Evolutionary conservation across 2,113 vertebrate species (phyloP), one percentile per base, ranked within the genome.

Genomic region (Sporophila hypoxantha): DNA sequence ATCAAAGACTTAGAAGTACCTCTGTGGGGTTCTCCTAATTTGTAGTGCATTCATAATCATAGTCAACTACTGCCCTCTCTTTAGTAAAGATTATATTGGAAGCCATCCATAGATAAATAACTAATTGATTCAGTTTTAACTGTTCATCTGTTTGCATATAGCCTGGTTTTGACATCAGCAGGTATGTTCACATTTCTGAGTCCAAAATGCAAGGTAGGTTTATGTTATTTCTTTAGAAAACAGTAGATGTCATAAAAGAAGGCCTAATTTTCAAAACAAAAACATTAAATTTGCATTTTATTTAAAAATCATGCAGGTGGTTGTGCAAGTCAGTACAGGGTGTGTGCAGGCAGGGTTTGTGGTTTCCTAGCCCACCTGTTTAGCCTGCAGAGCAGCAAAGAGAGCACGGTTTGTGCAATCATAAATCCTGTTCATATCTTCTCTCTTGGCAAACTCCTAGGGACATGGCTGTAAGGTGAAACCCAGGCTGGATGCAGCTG

Each of bases 361-460:
- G 57, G n/a, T 46, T 88, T 81, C 20, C 26, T n/a, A 44, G 37
- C 59, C 49, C 46, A 22, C 15, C 55, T 50, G 32, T 37, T 75
- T 73, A 55, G 77, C 46, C 17, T 37, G 3, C 36, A 61, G 61
- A 83, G 32, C 22, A 80, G 82, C 62, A 50, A 30, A 68, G 60
- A 81, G 79, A 68, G 11, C 3, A 6, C 0, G 0, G 41, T 14
- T 50, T 7, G 3, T 9, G 10, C 23, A 17, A 11, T n/a, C 27
- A 4, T 17, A 67, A 76, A 42, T 49, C 55, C 46, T 60, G 10
- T 70, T 53, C 3, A 0, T 41, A 3, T 11, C 25, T 44, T 73
- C 16, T 69, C 14, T 12, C 5, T 0, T 17, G 7, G 0, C 53
- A 44, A 19, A 1, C 36, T n/a, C 8, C 10, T 6, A 9, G 74